Conservation (phyloP, 2,113 vertebrate species). For the Ondatra zibethicus region DNA sequence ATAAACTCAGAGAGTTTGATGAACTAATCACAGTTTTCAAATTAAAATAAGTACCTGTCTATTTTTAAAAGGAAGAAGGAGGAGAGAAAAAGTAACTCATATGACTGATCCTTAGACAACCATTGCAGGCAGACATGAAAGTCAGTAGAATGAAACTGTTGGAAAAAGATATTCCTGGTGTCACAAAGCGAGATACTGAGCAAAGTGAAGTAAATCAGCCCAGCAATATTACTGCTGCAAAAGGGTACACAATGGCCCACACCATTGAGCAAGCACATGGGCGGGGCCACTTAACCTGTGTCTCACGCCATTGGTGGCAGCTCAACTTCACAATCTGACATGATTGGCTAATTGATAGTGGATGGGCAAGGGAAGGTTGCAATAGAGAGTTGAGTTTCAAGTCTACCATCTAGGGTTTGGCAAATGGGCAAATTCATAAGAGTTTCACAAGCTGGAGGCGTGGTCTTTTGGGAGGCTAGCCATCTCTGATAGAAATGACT, state of each 20-base stretch:
- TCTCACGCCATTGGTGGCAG: background rate
- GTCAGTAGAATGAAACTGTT: background rate
- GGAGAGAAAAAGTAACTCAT: background rate
- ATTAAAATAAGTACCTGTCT: conserved; percentile 25
- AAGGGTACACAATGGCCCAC: background rate
- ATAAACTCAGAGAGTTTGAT: conserved; percentile 1
- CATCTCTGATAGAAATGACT: background rate
- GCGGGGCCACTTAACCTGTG: background rate
- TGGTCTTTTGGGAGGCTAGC: background rate
- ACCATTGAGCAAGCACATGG: too few species aligned
- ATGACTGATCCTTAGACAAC: background rate
- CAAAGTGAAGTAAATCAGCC: background rate
- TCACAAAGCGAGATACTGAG: background rate
- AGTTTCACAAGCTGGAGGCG: background rate
- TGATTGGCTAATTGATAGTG: background rate
- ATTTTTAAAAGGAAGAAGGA: background rate
- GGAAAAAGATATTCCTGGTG: background rate
- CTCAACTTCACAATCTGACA: background rate
- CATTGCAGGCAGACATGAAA: conserved; percentile 1
- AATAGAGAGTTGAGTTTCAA: background rate
- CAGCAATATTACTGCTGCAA: background rate
- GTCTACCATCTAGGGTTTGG: background rate
- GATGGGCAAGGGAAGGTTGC: background rate
- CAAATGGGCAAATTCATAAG: background rate
- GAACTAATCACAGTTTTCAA: conserved; percentile 13